Base-by-base conservation (phyloP, 2,888 invertebrate genomes). In the Myathropa florea region DNA sequence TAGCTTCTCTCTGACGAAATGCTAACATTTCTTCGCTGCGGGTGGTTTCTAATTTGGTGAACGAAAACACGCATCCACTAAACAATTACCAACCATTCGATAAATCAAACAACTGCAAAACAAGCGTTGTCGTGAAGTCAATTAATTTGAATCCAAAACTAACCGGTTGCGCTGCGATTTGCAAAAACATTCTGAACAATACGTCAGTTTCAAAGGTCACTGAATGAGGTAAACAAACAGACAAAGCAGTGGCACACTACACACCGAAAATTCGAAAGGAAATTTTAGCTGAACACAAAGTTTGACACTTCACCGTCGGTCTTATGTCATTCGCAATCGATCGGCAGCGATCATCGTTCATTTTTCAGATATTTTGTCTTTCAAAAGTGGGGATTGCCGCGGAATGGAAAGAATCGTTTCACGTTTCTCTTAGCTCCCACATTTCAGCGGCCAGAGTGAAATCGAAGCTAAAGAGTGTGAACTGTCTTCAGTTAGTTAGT, bases 401-500 rank as follows among this genome's bases (percentile, higher is more conserved):
- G n/a, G 46, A 46, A 46, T 46, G 46, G 46, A 46, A 46, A 0
- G 46, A 46, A 18, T 4, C 0, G 4, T 46, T 6, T 7, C 46
- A 18, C 6, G 18, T 2, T 46, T 46, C 46, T 46, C 46, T 46
- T 46, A 0, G 18, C 2, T 46, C 18, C 18, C 46, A 18, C 46
- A 18, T 46, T n/a, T 18, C 18, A 18, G 2, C 46, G 46, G 2
- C 18, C 18, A n/a, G 18, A 46, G 7, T 7, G 46, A 18, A 46
- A 6, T 6, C 4, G 18, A 18, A n/a, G 18, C 4, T 18, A 6
- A 18, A 46, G 6, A 46, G 46, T n/a, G n/a, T n/a, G n/a, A n/a
- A n/a, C n/a, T n/a, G 18, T 18, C n/a, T 39, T 46, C 63, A 61
- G 78, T 70, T 21, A 28, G 55, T 61, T 77, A 24, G n/a, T n/a